Base-by-base conservation (phyloP, 2,888 invertebrate species). In the Ichneumon xanthorius region DNA sequence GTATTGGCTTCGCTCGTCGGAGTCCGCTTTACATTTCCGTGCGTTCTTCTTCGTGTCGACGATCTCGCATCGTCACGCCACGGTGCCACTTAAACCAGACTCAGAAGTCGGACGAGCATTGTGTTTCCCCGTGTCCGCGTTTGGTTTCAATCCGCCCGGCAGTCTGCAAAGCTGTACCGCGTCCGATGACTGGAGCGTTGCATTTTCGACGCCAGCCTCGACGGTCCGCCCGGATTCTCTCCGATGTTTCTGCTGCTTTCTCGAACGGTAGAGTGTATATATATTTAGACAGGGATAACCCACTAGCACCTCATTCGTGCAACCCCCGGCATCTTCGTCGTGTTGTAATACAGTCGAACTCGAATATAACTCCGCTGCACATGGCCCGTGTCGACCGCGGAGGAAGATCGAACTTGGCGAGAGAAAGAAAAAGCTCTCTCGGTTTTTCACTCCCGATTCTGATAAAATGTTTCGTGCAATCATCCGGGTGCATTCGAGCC, bases 201-300 rank as follows among this genome's bases (percentile, higher is more conserved):
- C 63, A 14, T 79, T 71, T 78, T 40, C 16, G 50, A 53, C 63
- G n/a, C 58, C 63, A 37, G 71, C 53, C 26, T 22, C 50, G 63
- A 50, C 71, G 30, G 50, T 71, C 79, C 63, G 79, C 79, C 65
- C 63, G 71, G 37, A 71, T 61, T 79, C 79, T 71, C 45, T 0
- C 58, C 68, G 19, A 68, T 40, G 78, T 79, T 63, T 71, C 79
- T 14, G 33, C 72, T 65, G 73, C 72, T 81, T 80, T 73, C 63
- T 75, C 82, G 75, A 55, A 58, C 61, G 75, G 71, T 61, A 33
- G 58, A 73, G 73, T 71, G 86, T 68, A 87, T 75, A 88, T 88
- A 88, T 88, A 88, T 88, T 88, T 88, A 88, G 87, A 88, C 86
- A 87, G 86, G 86, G 87, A 87, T 87, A 87, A 87, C 86, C 80